Base-by-base conservation (phyloP, 2,113 vertebrate genomes). In the Salvelinus fontinalis region DNA sequence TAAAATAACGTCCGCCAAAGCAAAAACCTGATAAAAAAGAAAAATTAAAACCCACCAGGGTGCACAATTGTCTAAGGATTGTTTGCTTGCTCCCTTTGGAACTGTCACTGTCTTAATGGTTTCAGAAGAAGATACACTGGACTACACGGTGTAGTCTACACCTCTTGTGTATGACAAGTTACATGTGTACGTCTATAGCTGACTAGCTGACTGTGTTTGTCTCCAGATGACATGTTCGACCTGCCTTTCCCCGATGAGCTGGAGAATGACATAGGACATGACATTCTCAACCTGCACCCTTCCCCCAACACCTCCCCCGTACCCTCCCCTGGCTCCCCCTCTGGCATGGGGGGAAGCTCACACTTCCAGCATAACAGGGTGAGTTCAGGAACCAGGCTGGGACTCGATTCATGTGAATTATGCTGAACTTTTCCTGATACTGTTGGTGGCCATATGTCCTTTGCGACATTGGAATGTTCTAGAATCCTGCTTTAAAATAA, bases 211-310 rank as follows among this genome's bases (percentile, higher is more conserved):
- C 6, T 16, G 13, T 16, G 70, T 13, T 77, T 57, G 74, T 83
- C 89, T 78, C 27, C 90, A 96, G 96, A 97, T 75, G 97, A 98
- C 90, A 97, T 99, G 95, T 97, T 99, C 82, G 96, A 97, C 88
- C 95, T 99, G 81, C 96, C 96, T 1, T 99, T 98, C 87, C 96
- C 97, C 73, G 97, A 98, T 74, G 97, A 99, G 84, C 96, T 99
- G 95, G 97, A 98, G 92, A 99, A 97, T 72, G 97, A 98, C 83
- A 97, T 99, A 62, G 95, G 96, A 81, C 91, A 93, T 20, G 93
- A 93, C 85, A 94, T 94, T 92, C 98, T 98, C 87, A 97, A 97
- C 93, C 96, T 98, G 74, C 97, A 98, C 83, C 94, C 97, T 67
- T 96, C 97, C 81, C 97, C 97, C 70, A 98, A 95, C 89, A 96